Conservation (phyloP, 2,797 vertebrate species). For the Sylvia borin region DNA sequence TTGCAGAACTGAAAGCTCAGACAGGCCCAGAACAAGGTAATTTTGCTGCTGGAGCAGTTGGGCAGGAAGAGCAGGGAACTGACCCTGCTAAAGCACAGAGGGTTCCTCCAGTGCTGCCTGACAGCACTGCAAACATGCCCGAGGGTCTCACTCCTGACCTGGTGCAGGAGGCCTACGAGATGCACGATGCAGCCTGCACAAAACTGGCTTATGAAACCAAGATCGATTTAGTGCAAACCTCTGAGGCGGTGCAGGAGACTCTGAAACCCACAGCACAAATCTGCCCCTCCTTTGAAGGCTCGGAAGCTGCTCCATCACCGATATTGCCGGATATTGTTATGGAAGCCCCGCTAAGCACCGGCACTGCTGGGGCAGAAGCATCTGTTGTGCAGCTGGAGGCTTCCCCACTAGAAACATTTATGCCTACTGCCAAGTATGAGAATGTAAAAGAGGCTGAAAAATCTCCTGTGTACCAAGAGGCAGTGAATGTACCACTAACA, state of each 20-base stretch:
- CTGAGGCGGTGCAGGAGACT: constrained; percentile 79
- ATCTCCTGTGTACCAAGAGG: constrained; percentile 83
- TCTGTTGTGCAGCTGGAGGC: constrained; percentile 72
- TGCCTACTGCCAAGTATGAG: constrained; percentile 65
- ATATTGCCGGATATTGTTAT: constrained; percentile 92
- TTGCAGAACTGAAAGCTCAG: constrained; percentile 78
- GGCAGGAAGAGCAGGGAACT: constrained; percentile 54
- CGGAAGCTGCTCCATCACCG: constrained; percentile 79
- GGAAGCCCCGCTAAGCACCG: constrained; percentile 85
- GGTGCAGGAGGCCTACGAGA: constrained; percentile 88
- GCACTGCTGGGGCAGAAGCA: constrained; percentile 78
- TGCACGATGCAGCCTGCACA: constrained; percentile 78
- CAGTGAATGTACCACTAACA: constrained; percentile 73
- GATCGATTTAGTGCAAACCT: constrained; percentile 83
- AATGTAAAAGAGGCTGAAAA: constrained; percentile 85
- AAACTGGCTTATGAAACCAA: constrained; percentile 82
- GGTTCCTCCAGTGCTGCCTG: not conserved
- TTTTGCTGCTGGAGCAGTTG: constrained; percentile 18
- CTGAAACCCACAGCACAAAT: constrained; percentile 72
- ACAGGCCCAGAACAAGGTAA: constrained; percentile 60
- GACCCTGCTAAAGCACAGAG: constrained; percentile 64
- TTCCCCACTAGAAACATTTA: constrained; percentile 62
- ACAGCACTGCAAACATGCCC: constrained; percentile 75
- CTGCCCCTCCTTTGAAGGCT: constrained; percentile 80
- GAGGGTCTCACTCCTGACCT: constrained; percentile 95